A percentile compares a stretch with the other conserved stretches of the same genome.
phyloP scores from a whole-genome alignment of 2,797 vertebrate species.

The Myripristis jacobus region DNA sequence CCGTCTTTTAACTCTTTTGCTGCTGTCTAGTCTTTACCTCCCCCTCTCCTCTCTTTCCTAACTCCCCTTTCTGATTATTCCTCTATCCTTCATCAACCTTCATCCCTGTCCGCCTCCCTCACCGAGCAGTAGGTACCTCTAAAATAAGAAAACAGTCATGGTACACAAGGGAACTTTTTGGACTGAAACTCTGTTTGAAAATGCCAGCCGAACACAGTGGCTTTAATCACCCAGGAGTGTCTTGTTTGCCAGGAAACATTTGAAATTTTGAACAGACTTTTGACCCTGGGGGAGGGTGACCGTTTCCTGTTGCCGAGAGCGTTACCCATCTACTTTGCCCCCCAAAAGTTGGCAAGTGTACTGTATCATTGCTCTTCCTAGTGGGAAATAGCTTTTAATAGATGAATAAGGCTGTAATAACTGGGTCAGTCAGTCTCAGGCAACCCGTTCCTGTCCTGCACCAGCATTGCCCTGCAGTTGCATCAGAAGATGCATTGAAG shows the following conservation, averaged over 20 bases:
- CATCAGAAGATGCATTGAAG: slow-evolving; percentile 57
- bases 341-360: too few relatives aligned
- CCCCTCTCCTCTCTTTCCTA: neutral
- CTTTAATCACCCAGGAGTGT: neutral
- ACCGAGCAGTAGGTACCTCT: too few relatives aligned
- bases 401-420: neutral
- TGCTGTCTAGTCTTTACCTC: neutral
- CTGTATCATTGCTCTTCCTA: neutral
- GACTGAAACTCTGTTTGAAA: too few relatives aligned
- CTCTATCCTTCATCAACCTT: too few relatives aligned
- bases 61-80: too few relatives aligned
- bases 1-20: neutral
- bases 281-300: neutral
- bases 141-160: too few relatives aligned
- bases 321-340: neutral
- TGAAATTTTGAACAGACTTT: neutral
- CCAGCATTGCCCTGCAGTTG: slow-evolving; percentile 60
- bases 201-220: neutral
- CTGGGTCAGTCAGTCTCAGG: slow-evolving; percentile 24
- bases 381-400: slow-evolving; percentile 2
- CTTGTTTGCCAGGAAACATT: slow-evolving; percentile 6
- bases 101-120: too few relatives aligned
- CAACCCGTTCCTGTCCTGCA: slow-evolving; percentile 3
- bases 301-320: neutral
- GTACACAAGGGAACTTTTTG: too few relatives aligned